Conservation (phyloP, 2,888 invertebrate genomes). For the Heliconius hortense region DNA sequence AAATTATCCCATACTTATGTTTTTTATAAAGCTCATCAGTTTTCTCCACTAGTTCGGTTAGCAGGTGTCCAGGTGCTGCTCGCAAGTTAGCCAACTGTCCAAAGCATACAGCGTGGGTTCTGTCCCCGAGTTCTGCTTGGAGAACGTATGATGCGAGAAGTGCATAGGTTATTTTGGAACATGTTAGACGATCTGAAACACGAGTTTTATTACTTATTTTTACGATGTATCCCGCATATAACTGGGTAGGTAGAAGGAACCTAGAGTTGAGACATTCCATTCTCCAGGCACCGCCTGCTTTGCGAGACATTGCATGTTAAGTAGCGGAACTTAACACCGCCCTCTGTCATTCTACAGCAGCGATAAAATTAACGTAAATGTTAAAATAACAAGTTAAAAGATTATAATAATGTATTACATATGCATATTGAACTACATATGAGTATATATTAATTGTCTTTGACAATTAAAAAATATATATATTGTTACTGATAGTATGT, state of each 20-base stretch:
- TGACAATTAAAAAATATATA: too few species aligned
- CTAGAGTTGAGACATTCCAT: neutral
- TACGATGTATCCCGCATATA: neutral
- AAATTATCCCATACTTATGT: constrained; percentile 85
- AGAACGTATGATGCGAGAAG: constrained; percentile 93
- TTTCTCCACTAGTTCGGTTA: constrained; percentile 93
- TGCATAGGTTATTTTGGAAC: constrained; percentile 97
- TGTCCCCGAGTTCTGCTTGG: constrained; percentile 98
- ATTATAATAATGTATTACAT: too few species aligned
- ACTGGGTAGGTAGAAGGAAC: neutral
- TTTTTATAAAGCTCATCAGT: constrained; percentile 96
- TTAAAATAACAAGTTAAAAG: too few species aligned
- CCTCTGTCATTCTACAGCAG: too few species aligned
- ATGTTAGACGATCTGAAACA: constrained; percentile 89
- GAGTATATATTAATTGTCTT: too few species aligned
- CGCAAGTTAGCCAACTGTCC: constrained; percentile 3
- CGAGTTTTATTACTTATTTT: neutral
- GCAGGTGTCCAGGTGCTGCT: constrained; percentile 86
- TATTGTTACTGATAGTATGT: neutral
- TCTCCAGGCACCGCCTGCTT: neutral
- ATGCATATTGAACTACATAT: too few species aligned
- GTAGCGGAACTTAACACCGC: neutral
- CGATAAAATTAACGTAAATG: too few species aligned
- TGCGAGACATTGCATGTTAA: neutral
- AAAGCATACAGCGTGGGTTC: constrained; percentile 58